phyloP scores from a whole-genome alignment of 2,113 vertebrate genomes.

The Heterochromis multidens region DNA sequence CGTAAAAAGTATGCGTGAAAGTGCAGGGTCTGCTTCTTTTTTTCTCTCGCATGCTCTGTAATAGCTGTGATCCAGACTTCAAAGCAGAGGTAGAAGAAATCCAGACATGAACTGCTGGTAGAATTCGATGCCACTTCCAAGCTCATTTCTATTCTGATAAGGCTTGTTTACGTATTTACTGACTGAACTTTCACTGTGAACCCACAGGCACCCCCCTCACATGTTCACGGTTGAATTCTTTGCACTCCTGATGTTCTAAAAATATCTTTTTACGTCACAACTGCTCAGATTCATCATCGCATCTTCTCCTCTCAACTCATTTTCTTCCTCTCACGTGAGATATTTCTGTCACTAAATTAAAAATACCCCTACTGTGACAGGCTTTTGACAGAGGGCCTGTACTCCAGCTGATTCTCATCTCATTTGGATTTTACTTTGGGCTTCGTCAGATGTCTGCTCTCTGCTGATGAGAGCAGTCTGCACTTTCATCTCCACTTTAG shows the following conservation, averaged over 20 bases:
- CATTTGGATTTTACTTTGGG: neutral
- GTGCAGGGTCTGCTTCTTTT: neutral
- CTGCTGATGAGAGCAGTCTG: slow-evolving; percentile 33
- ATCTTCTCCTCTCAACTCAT: slow-evolving; percentile 8
- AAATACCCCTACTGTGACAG: slow-evolving; percentile 33
- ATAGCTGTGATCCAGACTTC: neutral
- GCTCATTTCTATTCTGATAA: neutral
- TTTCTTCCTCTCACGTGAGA: neutral
- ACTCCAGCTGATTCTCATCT: slow-evolving; percentile 11
- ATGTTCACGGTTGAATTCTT: neutral
- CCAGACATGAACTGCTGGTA: neutral
- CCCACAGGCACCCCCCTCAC: neutral
- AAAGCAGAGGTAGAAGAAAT: neutral
- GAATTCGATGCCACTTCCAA: neutral
- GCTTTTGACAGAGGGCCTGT: slow-evolving; percentile 3
- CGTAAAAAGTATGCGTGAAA: neutral
- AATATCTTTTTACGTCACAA: slow-evolving; percentile 26
- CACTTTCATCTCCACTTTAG: slow-evolving; percentile 59
- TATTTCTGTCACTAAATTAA: slow-evolving; percentile 33
- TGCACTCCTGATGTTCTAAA: slow-evolving; percentile 27
- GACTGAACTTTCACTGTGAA: neutral
- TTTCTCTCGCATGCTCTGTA: neutral
- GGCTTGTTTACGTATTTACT: slow-evolving; percentile 25
- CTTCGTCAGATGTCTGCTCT: slow-evolving; percentile 39
- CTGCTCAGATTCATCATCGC: slow-evolving; percentile 4